Conservation (phyloP, 2,113 vertebrate genomes). For the Loxodonta africana region DNA sequence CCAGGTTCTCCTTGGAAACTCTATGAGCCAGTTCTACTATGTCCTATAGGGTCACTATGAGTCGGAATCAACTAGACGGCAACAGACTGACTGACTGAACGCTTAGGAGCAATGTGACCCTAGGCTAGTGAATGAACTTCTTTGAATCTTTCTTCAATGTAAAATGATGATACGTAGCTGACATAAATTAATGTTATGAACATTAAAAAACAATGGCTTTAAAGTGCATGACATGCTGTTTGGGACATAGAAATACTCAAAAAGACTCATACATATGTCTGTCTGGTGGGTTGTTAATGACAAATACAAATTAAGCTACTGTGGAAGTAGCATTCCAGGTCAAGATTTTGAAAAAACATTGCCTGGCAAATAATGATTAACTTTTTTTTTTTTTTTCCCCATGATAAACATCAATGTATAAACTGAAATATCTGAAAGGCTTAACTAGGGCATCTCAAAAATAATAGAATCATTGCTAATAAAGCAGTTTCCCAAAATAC, state of each 20-base stretch:
- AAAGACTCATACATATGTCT: neutral
- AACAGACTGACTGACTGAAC: too few species aligned
- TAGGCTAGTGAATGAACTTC: too few species aligned
- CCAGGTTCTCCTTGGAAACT: too few species aligned
- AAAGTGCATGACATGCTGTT: neutral
- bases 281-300: neutral
- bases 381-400: neutral
- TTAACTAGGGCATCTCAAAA: neutral
- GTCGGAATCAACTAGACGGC: too few species aligned
- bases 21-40: too few species aligned
- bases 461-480: slow-evolving; percentile 31
- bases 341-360: neutral
- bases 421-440: neutral
- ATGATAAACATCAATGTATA: neutral
- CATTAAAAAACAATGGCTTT: neutral
- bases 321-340: neutral
- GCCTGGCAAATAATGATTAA: neutral
- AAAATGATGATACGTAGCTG: neutral
- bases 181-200: neutral
- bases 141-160: neutral
- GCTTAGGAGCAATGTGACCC: neutral
- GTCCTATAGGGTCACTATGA: too few species aligned
- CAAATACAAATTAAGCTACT: neutral
- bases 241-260: neutral
- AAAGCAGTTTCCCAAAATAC: neutral